phyloP scores from a whole-genome alignment of 2,888 invertebrate species.

The Bugulina stolonifera region DNA sequence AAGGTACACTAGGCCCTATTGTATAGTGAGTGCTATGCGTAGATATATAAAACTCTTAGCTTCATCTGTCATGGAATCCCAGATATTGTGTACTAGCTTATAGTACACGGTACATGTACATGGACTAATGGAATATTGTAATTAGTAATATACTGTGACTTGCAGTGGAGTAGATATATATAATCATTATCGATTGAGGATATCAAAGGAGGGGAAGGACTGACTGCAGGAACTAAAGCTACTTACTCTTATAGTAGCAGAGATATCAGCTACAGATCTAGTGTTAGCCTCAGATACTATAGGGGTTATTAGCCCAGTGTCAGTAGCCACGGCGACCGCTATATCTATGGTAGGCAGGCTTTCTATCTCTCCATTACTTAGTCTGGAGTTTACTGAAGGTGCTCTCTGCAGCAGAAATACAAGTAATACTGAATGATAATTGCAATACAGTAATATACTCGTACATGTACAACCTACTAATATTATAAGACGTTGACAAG shows the following conservation, averaged over 20 bases:
- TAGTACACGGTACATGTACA: too few species aligned
- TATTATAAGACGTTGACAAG: too few species aligned
- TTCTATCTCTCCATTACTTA: constrained; percentile 37
- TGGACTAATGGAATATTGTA: constrained; percentile 31
- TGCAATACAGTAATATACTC: too few species aligned
- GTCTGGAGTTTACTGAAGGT: constrained; percentile 52
- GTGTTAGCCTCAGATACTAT: constrained; percentile 83
- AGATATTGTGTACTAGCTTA: too few species aligned
- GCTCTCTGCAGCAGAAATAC: constrained; percentile 51
- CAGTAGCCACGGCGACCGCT: constrained; percentile 91
- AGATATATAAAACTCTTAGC: too few species aligned
- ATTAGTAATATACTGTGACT: not conserved
- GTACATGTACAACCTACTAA: too few species aligned
- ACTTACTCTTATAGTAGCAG: constrained; percentile 59
- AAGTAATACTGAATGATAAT: too few species aligned
- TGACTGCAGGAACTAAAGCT: too few species aligned
- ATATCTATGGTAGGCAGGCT: constrained; percentile 67
- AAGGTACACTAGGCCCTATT: too few species aligned
- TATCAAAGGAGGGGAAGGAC: too few species aligned
- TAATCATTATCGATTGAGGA: not conserved
- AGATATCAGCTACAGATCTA: constrained; percentile 58
- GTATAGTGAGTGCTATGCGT: too few species aligned
- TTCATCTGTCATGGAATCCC: too few species aligned
- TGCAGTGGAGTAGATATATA: not conserved
- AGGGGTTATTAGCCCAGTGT: constrained; percentile 87